A percentile compares a stretch with the other conserved stretches of the same genome.
Conservation (phyloP, 2,797 vertebrate genomes). For the Tapirus indicus region DNA sequence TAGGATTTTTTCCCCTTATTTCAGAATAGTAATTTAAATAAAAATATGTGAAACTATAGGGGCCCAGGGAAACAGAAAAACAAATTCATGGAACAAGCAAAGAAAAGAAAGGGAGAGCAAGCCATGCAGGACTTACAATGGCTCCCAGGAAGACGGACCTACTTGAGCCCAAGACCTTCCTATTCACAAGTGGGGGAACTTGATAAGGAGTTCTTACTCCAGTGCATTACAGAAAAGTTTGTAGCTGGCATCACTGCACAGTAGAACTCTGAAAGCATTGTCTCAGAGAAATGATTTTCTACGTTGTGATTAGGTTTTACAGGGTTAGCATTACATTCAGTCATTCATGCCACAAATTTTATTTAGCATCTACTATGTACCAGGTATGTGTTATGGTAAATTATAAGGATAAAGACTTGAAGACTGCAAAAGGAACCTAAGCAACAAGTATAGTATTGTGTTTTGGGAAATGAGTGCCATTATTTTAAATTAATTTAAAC, state of each 20-base stretch:
- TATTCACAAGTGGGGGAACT: neutral
- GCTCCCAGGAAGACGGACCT: neutral
- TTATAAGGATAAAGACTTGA: neutral
- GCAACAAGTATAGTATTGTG: neutral
- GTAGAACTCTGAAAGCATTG: neutral
- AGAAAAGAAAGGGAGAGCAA: neutral
- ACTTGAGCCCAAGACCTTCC: neutral
- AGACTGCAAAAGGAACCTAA: neutral
- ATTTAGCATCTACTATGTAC: neutral
- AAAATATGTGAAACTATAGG: conserved; percentile 21
- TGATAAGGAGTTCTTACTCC: neutral
- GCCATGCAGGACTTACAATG: too few relatives aligned
- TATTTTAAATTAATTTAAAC: neutral
- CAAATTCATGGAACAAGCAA: neutral
- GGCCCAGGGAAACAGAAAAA: neutral
- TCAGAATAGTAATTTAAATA: neutral
- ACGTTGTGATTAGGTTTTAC: neutral
- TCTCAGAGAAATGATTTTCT: neutral
- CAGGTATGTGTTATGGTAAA: neutral
- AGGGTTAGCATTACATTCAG: neutral
- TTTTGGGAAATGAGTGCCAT: neutral
- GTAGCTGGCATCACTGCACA: neutral
- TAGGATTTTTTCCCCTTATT: neutral
- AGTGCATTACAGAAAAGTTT: neutral
- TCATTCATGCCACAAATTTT: neutral